These are phyloP conservation scores for Hybognathus amarus DNA, from an alignment of 2,797 vertebrate genomes.

Conservation along the genomic window DNA sequence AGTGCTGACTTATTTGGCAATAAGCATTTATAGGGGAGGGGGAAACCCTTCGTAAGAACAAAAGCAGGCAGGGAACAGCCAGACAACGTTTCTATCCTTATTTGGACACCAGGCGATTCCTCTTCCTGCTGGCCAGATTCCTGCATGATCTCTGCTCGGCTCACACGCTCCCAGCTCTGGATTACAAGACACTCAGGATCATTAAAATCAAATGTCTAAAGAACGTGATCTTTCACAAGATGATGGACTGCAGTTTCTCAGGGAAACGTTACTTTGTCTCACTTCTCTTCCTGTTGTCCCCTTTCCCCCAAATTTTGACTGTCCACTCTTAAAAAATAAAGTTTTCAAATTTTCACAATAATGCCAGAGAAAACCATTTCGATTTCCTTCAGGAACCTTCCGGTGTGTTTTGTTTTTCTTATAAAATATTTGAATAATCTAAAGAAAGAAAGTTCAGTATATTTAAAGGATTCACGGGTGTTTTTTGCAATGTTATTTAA, in stretches of 20 bases:
- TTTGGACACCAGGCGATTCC: conserved; percentile 45
- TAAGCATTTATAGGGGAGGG: background rate
- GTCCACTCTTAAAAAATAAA: background rate
- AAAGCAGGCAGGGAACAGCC: conserved; percentile 28
- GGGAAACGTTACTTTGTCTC: background rate
- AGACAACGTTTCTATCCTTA: conserved; percentile 48
- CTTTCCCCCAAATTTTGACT: background rate
- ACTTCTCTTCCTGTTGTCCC: background rate
- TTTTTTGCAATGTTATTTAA: background rate
- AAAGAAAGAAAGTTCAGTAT: background rate
- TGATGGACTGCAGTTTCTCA: background rate
- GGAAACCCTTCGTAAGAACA: conserved; percentile 37
- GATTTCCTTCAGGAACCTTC: background rate
- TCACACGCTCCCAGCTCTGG: conserved; percentile 11
- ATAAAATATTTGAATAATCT: no score
- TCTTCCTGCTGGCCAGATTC: conserved; percentile 50
- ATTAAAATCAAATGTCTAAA: background rate
- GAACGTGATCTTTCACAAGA: background rate
- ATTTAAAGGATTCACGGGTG: no score
- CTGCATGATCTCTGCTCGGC: conserved; percentile 8
- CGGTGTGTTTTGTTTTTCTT: no score
- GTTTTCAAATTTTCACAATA: background rate
- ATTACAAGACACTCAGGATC: background rate
- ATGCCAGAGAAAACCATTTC: background rate
- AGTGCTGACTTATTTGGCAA: conserved; percentile 39